Conservation (phyloP, 2,113 vertebrate species). For the Lepidothrix coronata region DNA sequence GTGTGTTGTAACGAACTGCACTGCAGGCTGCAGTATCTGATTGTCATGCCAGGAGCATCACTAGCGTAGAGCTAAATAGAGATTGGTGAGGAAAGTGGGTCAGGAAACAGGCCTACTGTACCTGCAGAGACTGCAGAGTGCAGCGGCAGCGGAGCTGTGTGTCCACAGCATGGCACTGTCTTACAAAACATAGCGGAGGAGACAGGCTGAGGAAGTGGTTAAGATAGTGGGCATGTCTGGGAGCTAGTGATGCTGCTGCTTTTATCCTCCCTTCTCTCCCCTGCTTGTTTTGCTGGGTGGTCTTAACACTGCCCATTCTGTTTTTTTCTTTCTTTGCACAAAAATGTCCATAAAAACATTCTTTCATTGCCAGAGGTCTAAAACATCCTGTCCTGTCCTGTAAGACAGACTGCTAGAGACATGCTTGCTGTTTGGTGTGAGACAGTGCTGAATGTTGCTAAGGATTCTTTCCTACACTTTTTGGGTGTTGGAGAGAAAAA, state of each 20-base stretch:
- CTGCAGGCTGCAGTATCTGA: constrained; percentile 80
- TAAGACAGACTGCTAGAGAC: not conserved
- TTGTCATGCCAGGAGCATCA: constrained; percentile 81
- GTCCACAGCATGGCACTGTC: constrained; percentile 78
- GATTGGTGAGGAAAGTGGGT: constrained; percentile 78
- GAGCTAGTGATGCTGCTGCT: not conserved
- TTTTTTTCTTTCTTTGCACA: not conserved
- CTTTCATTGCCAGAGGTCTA: not conserved
- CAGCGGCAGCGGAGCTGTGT: constrained; percentile 19
- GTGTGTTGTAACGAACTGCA: constrained; percentile 75
- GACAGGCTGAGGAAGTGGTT: not conserved
- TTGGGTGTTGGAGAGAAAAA: not conserved
- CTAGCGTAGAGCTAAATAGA: constrained; percentile 76
- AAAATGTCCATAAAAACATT: not conserved
- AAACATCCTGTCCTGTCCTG: not conserved
- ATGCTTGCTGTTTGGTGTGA: not conserved
- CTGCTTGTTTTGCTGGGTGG: not conserved
- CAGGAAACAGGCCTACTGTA: constrained; percentile 74
- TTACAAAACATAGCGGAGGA: not conserved
- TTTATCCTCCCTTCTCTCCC: not conserved
- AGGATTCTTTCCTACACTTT: not conserved
- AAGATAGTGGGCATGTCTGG: not conserved
- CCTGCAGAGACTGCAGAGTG: constrained; percentile 73
- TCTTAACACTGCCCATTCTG: not conserved
- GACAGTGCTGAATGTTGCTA: not conserved